A percentile compares a stretch with the other conserved stretches of the same genome.
Evolutionary conservation across 2,113 vertebrate genomes (phyloP).

Genomic region (Emberiza fucata): DNA sequence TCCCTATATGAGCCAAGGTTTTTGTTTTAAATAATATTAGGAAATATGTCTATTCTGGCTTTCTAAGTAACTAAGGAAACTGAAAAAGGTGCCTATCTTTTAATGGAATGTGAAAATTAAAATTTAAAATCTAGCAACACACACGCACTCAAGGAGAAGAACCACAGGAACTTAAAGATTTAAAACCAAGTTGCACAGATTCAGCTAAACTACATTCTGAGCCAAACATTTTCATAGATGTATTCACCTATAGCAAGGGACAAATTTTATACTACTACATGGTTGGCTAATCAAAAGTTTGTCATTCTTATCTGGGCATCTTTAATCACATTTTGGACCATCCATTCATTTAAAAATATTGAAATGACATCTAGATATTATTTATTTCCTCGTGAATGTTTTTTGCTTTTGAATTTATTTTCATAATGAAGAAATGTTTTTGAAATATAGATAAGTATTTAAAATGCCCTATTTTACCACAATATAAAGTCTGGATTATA

Average conservation of each 20-base stretch:
- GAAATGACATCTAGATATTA: not conserved
- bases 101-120: conserved; percentile 11
- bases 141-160: not conserved
- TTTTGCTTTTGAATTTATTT: not conserved
- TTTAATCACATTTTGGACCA: not conserved
- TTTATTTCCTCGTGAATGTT: not conserved
- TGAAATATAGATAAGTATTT: not conserved
- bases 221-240: rapidly evolving
- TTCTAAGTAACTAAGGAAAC: conserved; percentile 16
- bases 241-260: not conserved
- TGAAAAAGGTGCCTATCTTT: not conserved
- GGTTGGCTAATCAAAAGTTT: not conserved
- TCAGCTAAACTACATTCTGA: not conserved
- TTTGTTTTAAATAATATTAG: conserved; percentile 23
- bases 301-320: not conserved
- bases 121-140: not conserved
- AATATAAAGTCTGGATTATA: not conserved
- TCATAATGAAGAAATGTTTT: not conserved
- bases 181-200: not conserved
- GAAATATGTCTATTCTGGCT: not conserved
- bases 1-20: not conserved
- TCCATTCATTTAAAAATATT: not conserved
- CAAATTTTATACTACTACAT: not conserved
- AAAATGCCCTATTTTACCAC: not conserved
- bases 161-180: not conserved